Conservation (phyloP, 2,888 invertebrate genomes). For the Lepeophtheirus nordmannii region DNA sequence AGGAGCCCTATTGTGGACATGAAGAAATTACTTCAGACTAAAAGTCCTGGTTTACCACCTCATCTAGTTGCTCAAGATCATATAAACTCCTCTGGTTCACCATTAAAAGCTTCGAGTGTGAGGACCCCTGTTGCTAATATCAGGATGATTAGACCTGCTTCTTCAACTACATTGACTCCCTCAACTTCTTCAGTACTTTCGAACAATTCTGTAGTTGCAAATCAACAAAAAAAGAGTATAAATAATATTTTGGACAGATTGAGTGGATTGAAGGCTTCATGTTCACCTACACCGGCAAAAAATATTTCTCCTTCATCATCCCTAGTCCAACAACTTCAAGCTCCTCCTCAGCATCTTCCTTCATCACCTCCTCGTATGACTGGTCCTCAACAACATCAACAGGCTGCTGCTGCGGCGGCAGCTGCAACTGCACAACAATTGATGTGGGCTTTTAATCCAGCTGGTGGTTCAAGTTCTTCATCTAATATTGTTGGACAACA, state of each 20-base stretch:
- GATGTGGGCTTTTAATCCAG: neutral
- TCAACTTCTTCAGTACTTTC: neutral
- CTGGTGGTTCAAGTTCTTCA: no score
- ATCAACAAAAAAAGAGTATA: conserved; percentile 13
- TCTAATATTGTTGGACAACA: neutral
- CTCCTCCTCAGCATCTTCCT: conserved; percentile 9
- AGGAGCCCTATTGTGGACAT: conserved; percentile 19
- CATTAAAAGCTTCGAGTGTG: neutral
- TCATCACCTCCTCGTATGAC: neutral
- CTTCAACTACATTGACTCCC: neutral
- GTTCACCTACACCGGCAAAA: neutral
- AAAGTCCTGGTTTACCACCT: conserved; percentile 19
- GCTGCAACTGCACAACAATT: neutral
- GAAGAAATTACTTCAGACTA: conserved; percentile 18
- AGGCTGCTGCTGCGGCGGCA: neutral
- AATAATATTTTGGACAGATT: conserved; percentile 21
- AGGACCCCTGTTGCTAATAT: neutral
- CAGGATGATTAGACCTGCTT: neutral
- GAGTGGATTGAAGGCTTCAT: conserved; percentile 4
- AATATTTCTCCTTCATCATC: neutral
- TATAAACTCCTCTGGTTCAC: neutral
- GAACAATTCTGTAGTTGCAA: no score
- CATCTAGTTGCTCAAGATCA: conserved; percentile 22
- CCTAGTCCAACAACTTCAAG: conserved; percentile 21
- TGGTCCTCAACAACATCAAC: conserved; percentile 4